Evolutionary conservation across 2,113 vertebrate genomes (phyloP), one percentile per base, ranked within the genome.

Genomic region (Gymnogyps californianus): DNA sequence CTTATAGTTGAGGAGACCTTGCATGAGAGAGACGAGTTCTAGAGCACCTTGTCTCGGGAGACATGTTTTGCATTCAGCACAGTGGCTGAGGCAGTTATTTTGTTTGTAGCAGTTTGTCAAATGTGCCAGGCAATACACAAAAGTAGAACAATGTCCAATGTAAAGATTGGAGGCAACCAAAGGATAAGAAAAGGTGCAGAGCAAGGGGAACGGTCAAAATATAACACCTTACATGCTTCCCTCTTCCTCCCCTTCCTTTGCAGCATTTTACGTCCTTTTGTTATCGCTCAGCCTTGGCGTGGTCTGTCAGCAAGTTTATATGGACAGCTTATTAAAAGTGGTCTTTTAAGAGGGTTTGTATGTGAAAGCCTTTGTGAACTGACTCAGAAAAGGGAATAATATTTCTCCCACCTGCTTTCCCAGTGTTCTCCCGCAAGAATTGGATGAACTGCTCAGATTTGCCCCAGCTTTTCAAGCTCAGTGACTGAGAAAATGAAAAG

Each of bases 11-110:
- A 69, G 28, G 19, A 80, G 10, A 61, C 8, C 1, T 44, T 65
- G 31, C 13, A 10, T 40, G 14, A 61, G n/a, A 66, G 25, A 72
- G 47, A 18, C 38, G 91, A 61, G 9, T 57, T 76, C 57, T 17
- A 11, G 21, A 82, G 22, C 13, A 29, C 9, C 21, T 44, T 0
- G 1, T 59, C n/a, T 85, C 1, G 0, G 58, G 52, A 64, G 10
- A 22, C 0, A 0, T 17, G 11, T 34, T 17, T 65, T 42, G 6
- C 26, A 36, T 88, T 62, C 29, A 58, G 36, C 1, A 3, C 46
- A 18, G 20, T n/a, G 46, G 28, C 25, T 69, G 32, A 29, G 36
- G 31, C 38, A 69, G 19, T 87, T 90, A 66, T 3, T 87, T 84
- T 76, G 20, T 94, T 87, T 38, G 46, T 31, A 49, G 22, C 7